phyloP scores from a whole-genome alignment of 1,140 invertebrate genomes.

The Euwallacea fornicatus region DNA sequence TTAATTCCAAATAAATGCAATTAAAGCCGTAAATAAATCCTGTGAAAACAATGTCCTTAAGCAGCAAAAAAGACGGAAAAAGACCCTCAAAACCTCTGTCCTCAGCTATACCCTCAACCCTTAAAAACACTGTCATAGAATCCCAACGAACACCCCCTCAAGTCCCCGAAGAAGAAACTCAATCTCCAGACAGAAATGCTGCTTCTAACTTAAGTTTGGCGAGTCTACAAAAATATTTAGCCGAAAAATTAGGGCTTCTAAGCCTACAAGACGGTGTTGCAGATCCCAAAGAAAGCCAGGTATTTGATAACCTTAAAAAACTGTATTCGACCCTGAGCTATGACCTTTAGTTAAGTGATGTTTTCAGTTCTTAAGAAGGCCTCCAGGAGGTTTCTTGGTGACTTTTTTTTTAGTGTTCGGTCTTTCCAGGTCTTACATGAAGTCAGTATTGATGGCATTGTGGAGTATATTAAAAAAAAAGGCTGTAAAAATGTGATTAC shows the following conservation, averaged over 20 bases:
- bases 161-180: background rate
- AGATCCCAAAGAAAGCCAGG: conserved; percentile 31
- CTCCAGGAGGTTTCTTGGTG: background rate
- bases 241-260: conserved; percentile 42
- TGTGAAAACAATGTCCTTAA: too few relatives aligned
- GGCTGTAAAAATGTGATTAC: conserved; percentile 87
- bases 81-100: too few relatives aligned
- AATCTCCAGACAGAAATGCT: conserved; percentile 8
- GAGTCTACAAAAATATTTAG: conserved; percentile 35
- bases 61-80: too few relatives aligned
- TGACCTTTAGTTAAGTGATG: too few relatives aligned
- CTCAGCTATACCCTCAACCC: too few relatives aligned
- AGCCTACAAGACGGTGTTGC: conserved; percentile 36
- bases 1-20: too few relatives aligned
- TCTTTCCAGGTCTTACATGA: conserved; percentile 58
- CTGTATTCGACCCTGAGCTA: background rate
- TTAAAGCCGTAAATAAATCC: too few relatives aligned
- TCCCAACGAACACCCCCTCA: too few relatives aligned
- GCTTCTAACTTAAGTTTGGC: conserved; percentile 9
- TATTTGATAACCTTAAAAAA: conserved; percentile 4
- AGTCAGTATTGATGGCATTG: conserved; percentile 67
- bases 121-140: too few relatives aligned
- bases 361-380: background rate
- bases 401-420: conserved; percentile 20
- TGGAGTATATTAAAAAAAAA: conserved; percentile 70